A percentile compares a stretch with the other conserved stretches of the same genome.
phyloP scores from a whole-genome alignment of 2,113 vertebrate species.

The Pardalotus punctatus region DNA sequence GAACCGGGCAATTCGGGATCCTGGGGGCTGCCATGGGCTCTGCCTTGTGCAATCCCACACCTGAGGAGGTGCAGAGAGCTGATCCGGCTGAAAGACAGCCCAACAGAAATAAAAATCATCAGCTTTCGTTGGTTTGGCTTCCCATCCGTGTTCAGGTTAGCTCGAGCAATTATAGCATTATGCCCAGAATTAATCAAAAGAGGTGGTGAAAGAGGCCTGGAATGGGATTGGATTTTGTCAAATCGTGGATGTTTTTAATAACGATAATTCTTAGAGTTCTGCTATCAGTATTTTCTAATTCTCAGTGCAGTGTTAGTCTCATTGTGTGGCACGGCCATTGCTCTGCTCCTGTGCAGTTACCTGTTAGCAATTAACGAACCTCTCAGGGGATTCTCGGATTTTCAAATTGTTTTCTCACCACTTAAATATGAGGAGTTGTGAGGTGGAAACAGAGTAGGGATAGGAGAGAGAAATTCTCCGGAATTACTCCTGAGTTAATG shows the following conservation, averaged over 20 bases:
- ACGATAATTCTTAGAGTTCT: not conserved
- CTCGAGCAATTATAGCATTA: not conserved
- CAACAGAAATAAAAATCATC: accelerated
- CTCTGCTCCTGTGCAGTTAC: not conserved
- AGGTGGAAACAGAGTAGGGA: not conserved
- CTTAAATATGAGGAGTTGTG: not conserved
- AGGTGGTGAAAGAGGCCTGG: not conserved
- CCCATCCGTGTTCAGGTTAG: not conserved
- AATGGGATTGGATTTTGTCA: not conserved
- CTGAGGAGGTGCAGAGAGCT: not conserved
- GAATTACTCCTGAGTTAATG: not conserved
- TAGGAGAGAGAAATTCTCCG: not conserved
- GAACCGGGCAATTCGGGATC: not conserved
- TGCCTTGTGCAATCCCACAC: not conserved
- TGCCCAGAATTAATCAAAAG: not conserved
- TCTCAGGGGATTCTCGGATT: not conserved
- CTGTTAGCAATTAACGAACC: not conserved
- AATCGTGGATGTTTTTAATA: not conserved
- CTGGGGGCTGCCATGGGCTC: not conserved
- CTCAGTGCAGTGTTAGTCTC: not conserved
- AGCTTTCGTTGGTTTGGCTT: not conserved
- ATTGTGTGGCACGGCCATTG: not conserved
- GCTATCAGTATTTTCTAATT: not conserved
- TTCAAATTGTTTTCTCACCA: not conserved
- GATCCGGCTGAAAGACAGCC: not conserved